These are phyloP conservation scores for Leptogaster cylindrica DNA, from an alignment of 2,888 invertebrate species.

Conservation along the genomic window DNA sequence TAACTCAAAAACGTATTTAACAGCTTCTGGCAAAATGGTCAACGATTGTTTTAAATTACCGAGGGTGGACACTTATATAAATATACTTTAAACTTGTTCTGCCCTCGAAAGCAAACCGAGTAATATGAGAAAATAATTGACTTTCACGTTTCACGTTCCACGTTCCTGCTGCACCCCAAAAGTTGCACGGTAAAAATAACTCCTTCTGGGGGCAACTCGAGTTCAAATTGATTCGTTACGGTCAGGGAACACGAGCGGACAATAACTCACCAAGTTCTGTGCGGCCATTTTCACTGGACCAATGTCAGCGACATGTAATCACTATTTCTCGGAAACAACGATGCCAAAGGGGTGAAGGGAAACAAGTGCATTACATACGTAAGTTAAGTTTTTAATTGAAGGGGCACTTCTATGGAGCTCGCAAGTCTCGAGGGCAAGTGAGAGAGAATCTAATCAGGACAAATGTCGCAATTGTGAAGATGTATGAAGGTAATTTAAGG, in stretches of 20 bases:
- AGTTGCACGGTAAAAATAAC: slow-evolving; percentile 33
- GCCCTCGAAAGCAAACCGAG: neutral
- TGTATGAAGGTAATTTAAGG: too few relatives aligned
- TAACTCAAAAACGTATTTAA: too few relatives aligned
- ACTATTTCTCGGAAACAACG: slow-evolving; percentile 3
- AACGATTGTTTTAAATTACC: slow-evolving; percentile 30
- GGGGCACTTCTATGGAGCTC: neutral
- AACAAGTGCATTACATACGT: slow-evolving; percentile 8
- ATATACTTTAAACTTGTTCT: slow-evolving; percentile 11
- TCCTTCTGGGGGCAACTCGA: slow-evolving; percentile 30
- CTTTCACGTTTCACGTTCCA: slow-evolving; percentile 16
- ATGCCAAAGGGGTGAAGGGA: neutral
- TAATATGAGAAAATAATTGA: slow-evolving; percentile 23
- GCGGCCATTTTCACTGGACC: neutral
- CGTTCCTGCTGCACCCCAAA: neutral
- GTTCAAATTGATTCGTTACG: slow-evolving; percentile 30
- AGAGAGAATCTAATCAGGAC: neutral
- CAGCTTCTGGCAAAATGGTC: slow-evolving; percentile 24
- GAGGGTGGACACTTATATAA: slow-evolving; percentile 31
- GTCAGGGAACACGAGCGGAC: slow-evolving; percentile 25
- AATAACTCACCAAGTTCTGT: slow-evolving; percentile 19
- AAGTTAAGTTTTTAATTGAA: too few relatives aligned
- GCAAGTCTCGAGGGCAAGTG: neutral
- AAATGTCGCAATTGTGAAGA: too few relatives aligned
- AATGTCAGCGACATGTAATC: slow-evolving; percentile 30